Evolutionary conservation across 2,113 vertebrate genomes (phyloP).

Genomic region (Pluvianellus socialis): DNA sequence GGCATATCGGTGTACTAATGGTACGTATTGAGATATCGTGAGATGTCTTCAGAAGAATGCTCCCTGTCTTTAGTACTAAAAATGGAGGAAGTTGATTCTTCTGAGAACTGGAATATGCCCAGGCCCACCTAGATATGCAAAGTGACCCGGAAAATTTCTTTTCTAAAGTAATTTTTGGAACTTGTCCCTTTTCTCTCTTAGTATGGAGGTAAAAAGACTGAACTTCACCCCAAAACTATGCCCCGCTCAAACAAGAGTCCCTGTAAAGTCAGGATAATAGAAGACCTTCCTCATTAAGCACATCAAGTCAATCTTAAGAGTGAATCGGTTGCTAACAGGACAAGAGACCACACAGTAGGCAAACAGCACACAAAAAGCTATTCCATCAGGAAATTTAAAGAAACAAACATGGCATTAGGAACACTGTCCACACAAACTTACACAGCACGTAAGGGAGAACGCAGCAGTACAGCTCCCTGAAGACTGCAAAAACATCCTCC

Average conservation of each 20-base stretch:
- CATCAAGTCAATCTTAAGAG: background rate
- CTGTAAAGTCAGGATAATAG: background rate
- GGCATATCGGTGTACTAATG: too few relatives aligned
- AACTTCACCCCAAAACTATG: background rate
- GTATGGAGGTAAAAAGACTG: background rate
- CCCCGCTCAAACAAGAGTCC: background rate
- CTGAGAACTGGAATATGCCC: background rate
- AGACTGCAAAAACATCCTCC: background rate
- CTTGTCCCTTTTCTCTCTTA: background rate
- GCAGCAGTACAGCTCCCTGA: background rate
- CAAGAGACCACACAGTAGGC: background rate
- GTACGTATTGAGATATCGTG: background rate
- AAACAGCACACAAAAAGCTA: background rate
- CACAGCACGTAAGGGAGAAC: fast-evolving
- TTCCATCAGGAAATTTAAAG: background rate
- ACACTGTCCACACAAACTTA: background rate
- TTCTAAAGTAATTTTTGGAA: background rate
- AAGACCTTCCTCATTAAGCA: background rate
- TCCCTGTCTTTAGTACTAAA: background rate
- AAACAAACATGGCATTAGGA: background rate
- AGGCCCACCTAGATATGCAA: background rate
- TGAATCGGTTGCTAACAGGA: background rate
- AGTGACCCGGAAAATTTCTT: background rate
- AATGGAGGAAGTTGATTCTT: background rate
- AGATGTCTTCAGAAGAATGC: background rate